Evolutionary conservation across 2,888 invertebrate species (phyloP).

Genomic region (Drosophila percnosoma): DNA sequence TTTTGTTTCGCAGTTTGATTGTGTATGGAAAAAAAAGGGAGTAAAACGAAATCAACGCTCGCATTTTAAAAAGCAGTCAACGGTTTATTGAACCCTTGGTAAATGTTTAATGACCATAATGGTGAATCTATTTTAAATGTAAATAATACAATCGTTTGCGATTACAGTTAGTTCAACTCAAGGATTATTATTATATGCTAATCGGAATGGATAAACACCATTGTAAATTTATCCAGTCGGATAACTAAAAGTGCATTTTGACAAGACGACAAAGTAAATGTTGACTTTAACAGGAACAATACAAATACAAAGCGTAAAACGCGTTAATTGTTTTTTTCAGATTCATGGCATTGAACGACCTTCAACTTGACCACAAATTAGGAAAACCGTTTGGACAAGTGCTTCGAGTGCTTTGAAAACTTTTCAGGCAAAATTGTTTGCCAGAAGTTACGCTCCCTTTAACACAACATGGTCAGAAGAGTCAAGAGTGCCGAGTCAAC

Average conservation of each 20-base stretch:
- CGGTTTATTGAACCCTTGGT: constrained; percentile 58
- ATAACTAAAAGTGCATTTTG: neutral
- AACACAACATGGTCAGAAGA: constrained; percentile 41
- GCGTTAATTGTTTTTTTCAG: constrained; percentile 1
- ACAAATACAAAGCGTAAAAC: neutral
- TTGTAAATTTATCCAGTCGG: neutral
- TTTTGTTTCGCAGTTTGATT: constrained; percentile 46
- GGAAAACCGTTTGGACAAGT: constrained; percentile 20
- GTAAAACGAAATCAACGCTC: constrained; percentile 19
- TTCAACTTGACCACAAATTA: constrained; percentile 18
- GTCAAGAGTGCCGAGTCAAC: constrained; percentile 35
- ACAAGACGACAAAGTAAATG: neutral
- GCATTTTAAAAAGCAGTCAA: constrained; percentile 42
- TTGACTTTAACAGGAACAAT: neutral
- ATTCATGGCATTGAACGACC: constrained; percentile 5
- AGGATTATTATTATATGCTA: neutral
- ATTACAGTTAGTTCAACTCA: constrained; percentile 5
- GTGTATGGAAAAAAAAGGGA: constrained; percentile 22
- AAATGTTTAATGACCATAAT: constrained; percentile 25
- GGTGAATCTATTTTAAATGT: constrained; percentile 15
- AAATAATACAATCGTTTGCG: constrained; percentile 6
- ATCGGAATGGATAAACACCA: neutral
- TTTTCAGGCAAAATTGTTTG: constrained; percentile 35
- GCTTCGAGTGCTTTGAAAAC: constrained; percentile 44
- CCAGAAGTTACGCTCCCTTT: constrained; percentile 50